Evolutionary conservation across 2,797 vertebrate species (phyloP).

Genomic region (Rhabdomys pumilio): DNA sequence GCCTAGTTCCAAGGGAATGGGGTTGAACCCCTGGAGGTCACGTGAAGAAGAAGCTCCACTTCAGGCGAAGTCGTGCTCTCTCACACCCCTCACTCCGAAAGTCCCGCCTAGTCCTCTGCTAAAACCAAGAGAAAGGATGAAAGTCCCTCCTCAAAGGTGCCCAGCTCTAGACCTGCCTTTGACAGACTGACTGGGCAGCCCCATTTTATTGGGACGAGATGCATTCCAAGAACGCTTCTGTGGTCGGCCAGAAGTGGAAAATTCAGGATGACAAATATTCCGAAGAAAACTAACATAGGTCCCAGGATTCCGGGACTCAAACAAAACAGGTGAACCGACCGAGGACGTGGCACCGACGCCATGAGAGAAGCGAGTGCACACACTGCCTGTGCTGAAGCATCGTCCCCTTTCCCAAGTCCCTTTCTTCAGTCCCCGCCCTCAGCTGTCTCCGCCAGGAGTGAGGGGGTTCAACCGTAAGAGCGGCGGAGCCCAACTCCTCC

Average conservation of each 20-base stretch:
- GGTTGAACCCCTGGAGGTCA: not conserved
- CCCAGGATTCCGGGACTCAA: conserved; percentile 52
- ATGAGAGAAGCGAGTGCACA: not conserved
- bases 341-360: not conserved
- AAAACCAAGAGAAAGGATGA: not conserved
- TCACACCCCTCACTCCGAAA: not conserved
- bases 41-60: not conserved
- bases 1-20: not conserved
- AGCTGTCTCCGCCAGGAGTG: not conserved
- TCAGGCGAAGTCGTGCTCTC: not conserved
- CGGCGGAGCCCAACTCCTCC: conserved; percentile 35
- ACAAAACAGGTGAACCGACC: conserved; percentile 76
- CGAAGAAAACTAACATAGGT: conserved; percentile 62
- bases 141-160: not conserved
- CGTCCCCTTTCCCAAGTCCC: not conserved
- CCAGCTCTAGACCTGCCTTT: not conserved
- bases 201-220: conserved; percentile 21
- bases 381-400: not conserved
- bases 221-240: conserved; percentile 80
- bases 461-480: conserved; percentile 3
- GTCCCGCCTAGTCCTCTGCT: not conserved
- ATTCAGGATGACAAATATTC: conserved; percentile 69
- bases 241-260: conserved; percentile 71
- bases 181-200: conserved; percentile 30
- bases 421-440: not conserved